Percentiles rank a stretch among this genome's conserved stretches.
Conservation (phyloP, 2,113 vertebrate genomes). For the Pangasianodon gigas region DNA sequence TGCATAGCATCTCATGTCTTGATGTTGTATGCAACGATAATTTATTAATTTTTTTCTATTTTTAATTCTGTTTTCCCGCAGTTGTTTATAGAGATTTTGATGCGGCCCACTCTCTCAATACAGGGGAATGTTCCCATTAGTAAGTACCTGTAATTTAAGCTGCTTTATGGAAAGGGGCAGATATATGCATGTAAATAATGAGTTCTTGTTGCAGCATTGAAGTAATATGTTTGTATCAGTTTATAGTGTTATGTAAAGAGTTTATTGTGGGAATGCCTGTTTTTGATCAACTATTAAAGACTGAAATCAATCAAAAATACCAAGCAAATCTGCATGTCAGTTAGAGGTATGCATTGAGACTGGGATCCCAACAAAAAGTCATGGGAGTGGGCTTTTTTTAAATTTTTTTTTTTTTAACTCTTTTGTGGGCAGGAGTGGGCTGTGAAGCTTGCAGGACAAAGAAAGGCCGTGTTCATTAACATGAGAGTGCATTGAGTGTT, state of each 20-base stretch:
- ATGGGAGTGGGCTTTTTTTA: not conserved
- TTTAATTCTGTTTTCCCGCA: conserved; percentile 55
- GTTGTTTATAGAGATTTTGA: conserved; percentile 97
- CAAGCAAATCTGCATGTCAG: not conserved
- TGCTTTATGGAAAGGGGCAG: not conserved
- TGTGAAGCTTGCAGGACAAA: not conserved
- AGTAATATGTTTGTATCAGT: not conserved
- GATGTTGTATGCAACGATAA: not conserved
- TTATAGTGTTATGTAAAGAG: not conserved
- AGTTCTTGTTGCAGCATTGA: not conserved
- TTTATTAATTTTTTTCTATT: not conserved
- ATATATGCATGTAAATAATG: not conserved
- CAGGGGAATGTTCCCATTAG: conserved; percentile 93
- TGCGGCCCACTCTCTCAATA: conserved; percentile 93
- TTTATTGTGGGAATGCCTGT: not conserved
- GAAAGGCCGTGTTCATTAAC: not conserved
- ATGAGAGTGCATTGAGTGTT: not conserved
- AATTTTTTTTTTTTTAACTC: not conserved
- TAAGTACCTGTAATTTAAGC: conserved; percentile 71
- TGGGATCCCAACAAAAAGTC: not conserved
- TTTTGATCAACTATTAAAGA: not conserved
- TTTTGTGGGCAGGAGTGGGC: not conserved
- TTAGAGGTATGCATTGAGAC: not conserved
- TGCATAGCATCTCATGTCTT: not conserved
- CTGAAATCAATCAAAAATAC: not conserved